Conservation (phyloP, 2,797 vertebrate species). For the Coendou prehensilis region DNA sequence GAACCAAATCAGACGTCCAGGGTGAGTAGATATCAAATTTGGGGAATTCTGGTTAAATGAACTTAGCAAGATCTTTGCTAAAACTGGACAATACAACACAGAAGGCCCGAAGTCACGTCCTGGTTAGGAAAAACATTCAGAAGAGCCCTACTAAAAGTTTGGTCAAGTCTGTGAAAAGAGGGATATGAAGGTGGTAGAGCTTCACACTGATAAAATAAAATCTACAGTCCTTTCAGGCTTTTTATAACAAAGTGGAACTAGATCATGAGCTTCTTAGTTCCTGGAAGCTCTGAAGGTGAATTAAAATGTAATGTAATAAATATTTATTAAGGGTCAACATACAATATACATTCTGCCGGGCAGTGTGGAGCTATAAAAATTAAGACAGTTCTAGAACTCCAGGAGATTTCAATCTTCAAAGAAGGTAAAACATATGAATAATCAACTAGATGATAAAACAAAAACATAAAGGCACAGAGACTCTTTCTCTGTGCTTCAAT, state of each 20-base stretch:
- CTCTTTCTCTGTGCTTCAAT: not conserved
- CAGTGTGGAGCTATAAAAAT: not conserved
- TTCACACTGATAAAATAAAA: not conserved
- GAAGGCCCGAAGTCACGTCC: not conserved
- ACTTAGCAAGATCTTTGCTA: not conserved
- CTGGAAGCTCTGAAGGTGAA: not conserved
- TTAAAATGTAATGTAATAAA: constrained; percentile 29
- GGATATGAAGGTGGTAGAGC: not conserved
- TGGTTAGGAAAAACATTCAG: not conserved
- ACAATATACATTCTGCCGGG: not conserved
- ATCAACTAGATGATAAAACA: constrained; percentile 27
- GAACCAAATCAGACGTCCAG: not conserved
- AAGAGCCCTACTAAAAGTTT: not conserved
- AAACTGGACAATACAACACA: not conserved
- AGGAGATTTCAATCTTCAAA: constrained; percentile 11
- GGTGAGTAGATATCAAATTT: not conserved
- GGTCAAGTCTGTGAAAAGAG: not conserved
- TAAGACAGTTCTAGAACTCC: not conserved
- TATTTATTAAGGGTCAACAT: not conserved
- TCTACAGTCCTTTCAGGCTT: constrained; percentile 12
- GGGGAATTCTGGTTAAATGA: not conserved
- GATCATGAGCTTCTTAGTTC: not conserved
- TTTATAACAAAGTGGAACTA: not conserved
- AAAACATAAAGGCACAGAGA: not conserved
- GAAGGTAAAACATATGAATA: not conserved